Evolutionary conservation across 23 tunicate species (phyloP).

Genomic region (Oikopleura dioica): DNA sequence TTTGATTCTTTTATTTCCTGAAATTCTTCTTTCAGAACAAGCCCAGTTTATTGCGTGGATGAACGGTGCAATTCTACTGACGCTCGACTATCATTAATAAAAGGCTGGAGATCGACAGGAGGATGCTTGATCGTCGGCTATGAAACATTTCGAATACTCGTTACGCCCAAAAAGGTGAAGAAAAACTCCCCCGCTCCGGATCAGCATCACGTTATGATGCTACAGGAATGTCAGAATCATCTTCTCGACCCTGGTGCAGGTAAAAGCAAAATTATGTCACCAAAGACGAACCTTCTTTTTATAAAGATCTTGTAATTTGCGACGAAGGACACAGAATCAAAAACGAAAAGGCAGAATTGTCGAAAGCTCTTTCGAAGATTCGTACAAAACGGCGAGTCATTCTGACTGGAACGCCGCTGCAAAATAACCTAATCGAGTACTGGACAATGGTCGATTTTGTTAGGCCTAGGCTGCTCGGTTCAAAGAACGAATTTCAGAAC

Average conservation of each 20-base stretch:
- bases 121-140: slow-evolving; percentile 64
- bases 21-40: too few relatives aligned
- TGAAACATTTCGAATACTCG: slow-evolving; percentile 86
- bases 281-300: too few relatives aligned
- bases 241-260: slow-evolving; percentile 72
- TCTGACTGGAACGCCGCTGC: slow-evolving; percentile 68
- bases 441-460: slow-evolving; percentile 99
- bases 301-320: slow-evolving; percentile 63
- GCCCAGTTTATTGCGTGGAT: too few relatives aligned
- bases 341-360: slow-evolving; percentile 64
- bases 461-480: slow-evolving; percentile 63
- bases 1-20: too few relatives aligned
- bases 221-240: too few relatives aligned
- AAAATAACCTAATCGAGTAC: slow-evolving; percentile 81
- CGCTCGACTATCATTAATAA: too few relatives aligned
- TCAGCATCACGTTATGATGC: too few relatives aligned
- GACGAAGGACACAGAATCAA: slow-evolving; percentile 94
- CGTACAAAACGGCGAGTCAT: slow-evolving; percentile 48
- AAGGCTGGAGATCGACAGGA: too few relatives aligned
- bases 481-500: slow-evolving; percentile 65
- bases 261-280: too few relatives aligned
- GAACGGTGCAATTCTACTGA: too few relatives aligned
- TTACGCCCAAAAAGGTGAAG: too few relatives aligned
- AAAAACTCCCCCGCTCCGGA: too few relatives aligned
- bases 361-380: slow-evolving; percentile 43